Evolutionary conservation across 35 echinoderm and acorn worm genomes (phyloP), one percentile per base, ranked within the genome.

Genomic region (Lytechinus pictus): DNA sequence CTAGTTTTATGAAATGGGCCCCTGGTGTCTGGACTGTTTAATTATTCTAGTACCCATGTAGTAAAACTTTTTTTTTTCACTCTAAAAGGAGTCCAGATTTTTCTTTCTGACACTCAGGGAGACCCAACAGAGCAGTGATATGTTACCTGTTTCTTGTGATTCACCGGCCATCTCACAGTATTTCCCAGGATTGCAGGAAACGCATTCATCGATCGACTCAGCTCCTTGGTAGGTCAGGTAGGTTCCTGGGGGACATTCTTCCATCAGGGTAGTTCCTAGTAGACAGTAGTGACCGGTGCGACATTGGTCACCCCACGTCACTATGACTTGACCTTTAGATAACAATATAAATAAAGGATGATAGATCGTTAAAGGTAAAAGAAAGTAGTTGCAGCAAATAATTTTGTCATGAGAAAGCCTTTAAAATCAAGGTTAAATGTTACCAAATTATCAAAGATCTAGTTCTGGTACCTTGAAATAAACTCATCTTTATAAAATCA

Each of bases 231-330:
- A 99, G 72, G 97, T 94, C 8, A 99, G 92, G 87, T 97, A 99
- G 1, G 98, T 99, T 5, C 98, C 98, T 86, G 95, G 96, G 0
- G 98, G 98, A 91, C 98, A 99, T 33, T 95, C 79, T 9, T 95
- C 97, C 98, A 99, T 99, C 5, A 94, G 92, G 6, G 94, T 95
- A 12, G 97, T 99, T 53, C 97, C 89, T 6, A 92, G 94, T 19
- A 95, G 96, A 53, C 98, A 99, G 88, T 99, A 99, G 53, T 97
- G 93, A 8, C 98, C 98, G 2, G 54, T 3, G 8, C 89, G 91
- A 94, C 98, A 99, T 0, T 95, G 95, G 54, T 99, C 98, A 12
- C 98, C 98, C 98, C 98, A 99, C 24, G 96, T 97, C 53, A 99
- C 95, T 44, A 98, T 96, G 86, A 96, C 95, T 86, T 97, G 95